phyloP scores from a whole-genome alignment of 2,888 invertebrate species.

The Conops quadrifasciatus region DNA sequence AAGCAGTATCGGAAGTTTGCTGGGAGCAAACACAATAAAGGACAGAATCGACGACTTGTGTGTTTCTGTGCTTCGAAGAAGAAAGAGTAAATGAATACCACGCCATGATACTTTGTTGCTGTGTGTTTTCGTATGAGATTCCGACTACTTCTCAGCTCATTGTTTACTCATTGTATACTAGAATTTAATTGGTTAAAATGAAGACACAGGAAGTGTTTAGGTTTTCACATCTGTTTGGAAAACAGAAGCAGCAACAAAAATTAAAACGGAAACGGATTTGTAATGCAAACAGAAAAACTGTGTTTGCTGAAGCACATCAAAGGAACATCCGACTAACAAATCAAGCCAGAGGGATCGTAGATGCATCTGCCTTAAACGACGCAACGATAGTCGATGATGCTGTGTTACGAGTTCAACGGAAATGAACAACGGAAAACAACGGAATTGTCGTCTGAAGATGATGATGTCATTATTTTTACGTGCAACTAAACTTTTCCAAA shows the following conservation, averaged over 20 bases:
- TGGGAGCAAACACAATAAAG: too few species aligned
- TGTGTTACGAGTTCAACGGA: background rate
- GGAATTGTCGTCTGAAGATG: background rate
- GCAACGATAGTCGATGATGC: background rate
- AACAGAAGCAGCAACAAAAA: background rate
- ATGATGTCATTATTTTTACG: slow-evolving; percentile 4
- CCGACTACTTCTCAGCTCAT: slow-evolving; percentile 18
- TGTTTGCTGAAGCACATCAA: background rate
- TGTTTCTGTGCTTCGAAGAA: too few species aligned
- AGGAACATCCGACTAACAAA: background rate
- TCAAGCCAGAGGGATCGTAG: background rate
- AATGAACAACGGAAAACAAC: background rate
- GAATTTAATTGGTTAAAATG: slow-evolving; percentile 23
- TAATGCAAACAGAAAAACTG: background rate
- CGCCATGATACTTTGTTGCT: too few species aligned
- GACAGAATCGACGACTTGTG: too few species aligned
- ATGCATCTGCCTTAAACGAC: background rate
- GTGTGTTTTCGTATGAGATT: background rate
- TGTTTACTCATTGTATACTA: slow-evolving; percentile 2
- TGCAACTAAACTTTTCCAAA: background rate
- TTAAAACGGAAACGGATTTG: background rate
- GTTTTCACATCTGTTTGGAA: background rate
- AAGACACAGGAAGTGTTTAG: slow-evolving; percentile 16
- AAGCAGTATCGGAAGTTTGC: too few species aligned
- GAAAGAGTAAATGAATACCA: too few species aligned